Evolutionary conservation across 2,888 invertebrate species (phyloP).

Genomic region (Frankliniella fusca): DNA sequence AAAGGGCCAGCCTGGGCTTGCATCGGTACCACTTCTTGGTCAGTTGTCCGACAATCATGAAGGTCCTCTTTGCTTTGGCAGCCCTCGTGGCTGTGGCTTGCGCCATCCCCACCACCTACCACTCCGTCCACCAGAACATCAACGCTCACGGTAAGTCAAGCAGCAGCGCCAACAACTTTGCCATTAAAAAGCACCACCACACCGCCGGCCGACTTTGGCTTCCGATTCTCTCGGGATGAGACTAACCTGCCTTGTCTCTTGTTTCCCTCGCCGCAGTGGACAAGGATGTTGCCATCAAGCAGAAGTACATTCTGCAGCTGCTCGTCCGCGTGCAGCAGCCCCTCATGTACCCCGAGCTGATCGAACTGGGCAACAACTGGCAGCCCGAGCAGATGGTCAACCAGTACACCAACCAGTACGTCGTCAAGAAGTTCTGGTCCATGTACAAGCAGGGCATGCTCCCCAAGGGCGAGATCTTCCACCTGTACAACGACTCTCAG

Average conservation of each 20-base stretch:
- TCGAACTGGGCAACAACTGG: slow-evolving; percentile 12
- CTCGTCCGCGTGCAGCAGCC: slow-evolving; percentile 4
- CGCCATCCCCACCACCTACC: slow-evolving; percentile 18
- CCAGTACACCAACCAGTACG: slow-evolving; percentile 48
- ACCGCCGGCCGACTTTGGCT: neutral
- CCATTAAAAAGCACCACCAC: neutral
- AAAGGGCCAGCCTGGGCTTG: neutral
- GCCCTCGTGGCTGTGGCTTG: slow-evolving; percentile 12
- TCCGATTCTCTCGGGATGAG: neutral
- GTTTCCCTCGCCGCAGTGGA: neutral
- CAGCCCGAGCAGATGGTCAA: neutral
- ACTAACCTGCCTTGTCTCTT: neutral
- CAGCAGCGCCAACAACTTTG: neutral
- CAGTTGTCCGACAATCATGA: neutral
- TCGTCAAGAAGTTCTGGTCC: slow-evolving; percentile 55
- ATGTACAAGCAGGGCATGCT: slow-evolving; percentile 56
- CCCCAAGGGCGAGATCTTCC: slow-evolving; percentile 58
- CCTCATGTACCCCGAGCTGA: slow-evolving; percentile 9
- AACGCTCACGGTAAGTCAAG: neutral
- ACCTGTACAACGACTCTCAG: slow-evolving; percentile 58
- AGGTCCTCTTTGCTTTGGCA: neutral
- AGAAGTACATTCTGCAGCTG: neutral
- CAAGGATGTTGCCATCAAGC: slow-evolving; percentile 18
- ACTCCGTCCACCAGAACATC: slow-evolving; percentile 11
- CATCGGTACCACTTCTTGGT: slow-evolving; percentile 1